Evolutionary conservation across 2,888 invertebrate species (phyloP).

Genomic region (Platycheirus rosarum): DNA sequence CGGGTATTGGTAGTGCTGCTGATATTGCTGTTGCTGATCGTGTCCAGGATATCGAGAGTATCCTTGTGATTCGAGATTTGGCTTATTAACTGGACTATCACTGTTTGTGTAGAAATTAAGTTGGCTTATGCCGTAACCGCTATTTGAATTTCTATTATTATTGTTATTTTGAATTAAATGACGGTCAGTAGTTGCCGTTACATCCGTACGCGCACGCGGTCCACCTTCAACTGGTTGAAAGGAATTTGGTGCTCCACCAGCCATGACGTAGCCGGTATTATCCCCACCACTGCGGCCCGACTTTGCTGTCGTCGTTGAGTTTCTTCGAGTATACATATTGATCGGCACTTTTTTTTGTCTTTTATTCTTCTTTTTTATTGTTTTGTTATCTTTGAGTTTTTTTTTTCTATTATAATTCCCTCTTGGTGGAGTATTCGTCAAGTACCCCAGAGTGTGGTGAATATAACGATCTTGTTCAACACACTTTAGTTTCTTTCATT

Average conservation of each 20-base stretch:
- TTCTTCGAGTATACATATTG: conserved; percentile 71
- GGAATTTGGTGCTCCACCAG: conserved; percentile 77
- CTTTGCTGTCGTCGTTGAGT: conserved; percentile 60
- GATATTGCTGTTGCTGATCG: conserved; percentile 62
- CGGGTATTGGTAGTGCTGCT: conserved; percentile 60
- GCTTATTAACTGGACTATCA: conserved; percentile 55
- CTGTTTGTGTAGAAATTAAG: conserved; percentile 73
- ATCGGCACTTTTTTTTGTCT: conserved; percentile 36
- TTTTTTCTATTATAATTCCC: conserved; percentile 32
- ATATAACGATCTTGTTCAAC: conserved; percentile 53
- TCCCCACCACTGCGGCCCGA: conserved; percentile 72
- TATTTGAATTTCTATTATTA: conserved; percentile 73
- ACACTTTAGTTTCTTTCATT: conserved; percentile 45
- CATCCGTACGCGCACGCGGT: conserved; percentile 81
- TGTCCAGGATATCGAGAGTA: conserved; percentile 71
- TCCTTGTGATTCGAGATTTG: conserved; percentile 58
- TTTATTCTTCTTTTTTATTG: conserved; percentile 30
- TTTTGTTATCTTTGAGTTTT: conserved; percentile 21
- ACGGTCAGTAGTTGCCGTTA: conserved; percentile 75
- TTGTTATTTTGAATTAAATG: conserved; percentile 77
- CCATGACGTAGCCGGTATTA: conserved; percentile 76
- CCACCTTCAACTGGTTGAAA: conserved; percentile 81
- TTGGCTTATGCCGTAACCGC: conserved; percentile 58
- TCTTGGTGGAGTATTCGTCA: conserved; percentile 53
- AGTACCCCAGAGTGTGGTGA: conserved; percentile 44